These are phyloP conservation scores for Drosophila quasianomalipes DNA, from an alignment of 2,888 invertebrate species.

Conservation along the genomic window DNA sequence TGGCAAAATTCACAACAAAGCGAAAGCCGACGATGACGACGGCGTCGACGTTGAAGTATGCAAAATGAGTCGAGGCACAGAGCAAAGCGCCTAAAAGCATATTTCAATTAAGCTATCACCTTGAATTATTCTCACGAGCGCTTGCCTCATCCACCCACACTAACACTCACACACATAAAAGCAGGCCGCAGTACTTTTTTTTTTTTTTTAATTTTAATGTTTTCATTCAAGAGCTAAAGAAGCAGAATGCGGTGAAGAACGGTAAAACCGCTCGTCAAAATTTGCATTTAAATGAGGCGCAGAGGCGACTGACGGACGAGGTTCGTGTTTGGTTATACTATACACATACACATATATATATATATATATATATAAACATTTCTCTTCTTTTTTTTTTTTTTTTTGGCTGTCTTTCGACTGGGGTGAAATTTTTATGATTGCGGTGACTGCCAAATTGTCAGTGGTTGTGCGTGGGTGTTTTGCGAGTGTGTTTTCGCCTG, in stretches of 20 bases:
- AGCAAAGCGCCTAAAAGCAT: slow-evolving; percentile 82
- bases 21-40: slow-evolving; percentile 42
- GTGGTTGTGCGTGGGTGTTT: slow-evolving; percentile 52
- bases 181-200: slow-evolving; percentile 50
- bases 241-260: slow-evolving; percentile 56
- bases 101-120: slow-evolving; percentile 85
- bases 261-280: slow-evolving; percentile 81
- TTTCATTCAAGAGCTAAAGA: slow-evolving; percentile 69
- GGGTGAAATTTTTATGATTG: slow-evolving; percentile 79
- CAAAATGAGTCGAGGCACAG: slow-evolving; percentile 56
- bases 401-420: slow-evolving; percentile 38
- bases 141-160: slow-evolving; percentile 28
- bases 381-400: slow-evolving; percentile 22
- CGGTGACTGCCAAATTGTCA: slow-evolving; percentile 81
- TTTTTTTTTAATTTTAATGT: slow-evolving; percentile 77
- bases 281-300: slow-evolving; percentile 85
- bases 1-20: slow-evolving; percentile 62
- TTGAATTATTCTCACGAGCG: slow-evolving; percentile 82
- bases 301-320: slow-evolving; percentile 68
- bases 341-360: slow-evolving; percentile 12
- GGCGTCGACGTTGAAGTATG: slow-evolving; percentile 47
- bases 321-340: slow-evolving; percentile 36
- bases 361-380: slow-evolving; percentile 18
- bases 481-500: slow-evolving; percentile 44
- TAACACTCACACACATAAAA: slow-evolving; percentile 46